Evolutionary conservation across 2,888 invertebrate species (phyloP), one percentile per base, ranked within the genome.

Genomic region (Apamea monoglypha): DNA sequence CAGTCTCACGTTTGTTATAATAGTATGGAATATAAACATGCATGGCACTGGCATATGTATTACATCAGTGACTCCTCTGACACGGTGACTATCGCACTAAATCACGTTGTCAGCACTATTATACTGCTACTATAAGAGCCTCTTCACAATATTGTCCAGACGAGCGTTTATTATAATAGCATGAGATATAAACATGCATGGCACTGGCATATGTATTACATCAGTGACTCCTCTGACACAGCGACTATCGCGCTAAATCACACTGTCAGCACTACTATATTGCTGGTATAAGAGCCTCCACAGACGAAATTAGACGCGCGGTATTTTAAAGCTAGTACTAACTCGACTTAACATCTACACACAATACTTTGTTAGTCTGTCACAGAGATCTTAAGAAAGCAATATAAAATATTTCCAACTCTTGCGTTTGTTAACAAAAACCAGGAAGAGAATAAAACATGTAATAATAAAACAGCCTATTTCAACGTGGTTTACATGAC

Each of bases 21-120:
- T 63, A 80, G 32, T 63, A 69, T 56, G 16, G 63, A 29, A 59
- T 3, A 21, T 16, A 70, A 76, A 64, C 69, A 66, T 74, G 70
- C 36, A 68, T 67, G 64, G 50, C 32, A 61, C 73, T 84, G 47
- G 73, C 75, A 50, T 71, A 72, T 78, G 77, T 81, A 80, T 88
- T 83, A 83, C 77, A 70, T 71, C 80, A 76, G 68, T 68, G 78
- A 32, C 68, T 78, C 50, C 75, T 75, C 81, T 83, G 80, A 86
- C 80, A 71, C 73, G 18, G 68, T 59, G 59, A 81, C 81, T 87
- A 80, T 87, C 67, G 72, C 40, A 78, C 82, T 88, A 84, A 88
- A 85, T 87, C 85, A 85, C 70, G 12, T 74, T 88, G 83, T n/a
- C 88, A 83, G 72, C 80, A 83, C n/a, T n/a, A n/a, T n/a, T n/a